phyloP scores from a whole-genome alignment of 2,888 invertebrate species.

The Brenthis hecate region DNA sequence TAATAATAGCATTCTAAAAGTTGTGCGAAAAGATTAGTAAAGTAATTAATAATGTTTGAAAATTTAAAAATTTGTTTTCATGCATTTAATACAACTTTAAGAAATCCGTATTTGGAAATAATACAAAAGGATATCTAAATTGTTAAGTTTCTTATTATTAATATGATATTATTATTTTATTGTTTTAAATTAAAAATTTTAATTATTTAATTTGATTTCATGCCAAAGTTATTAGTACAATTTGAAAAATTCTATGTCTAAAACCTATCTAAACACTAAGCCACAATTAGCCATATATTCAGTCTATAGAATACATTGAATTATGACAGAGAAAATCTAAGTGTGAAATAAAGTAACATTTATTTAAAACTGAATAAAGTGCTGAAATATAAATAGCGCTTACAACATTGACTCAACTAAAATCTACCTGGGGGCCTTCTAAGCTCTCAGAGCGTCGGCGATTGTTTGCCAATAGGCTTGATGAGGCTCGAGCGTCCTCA shows the following conservation, averaged over 20 bases:
- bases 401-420: constrained; percentile 44
- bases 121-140: no score
- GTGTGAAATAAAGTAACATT: constrained; percentile 3
- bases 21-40: constrained; percentile 1
- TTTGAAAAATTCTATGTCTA: background rate
- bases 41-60: background rate
- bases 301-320: constrained; percentile 11
- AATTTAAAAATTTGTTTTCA: no score
- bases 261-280: background rate
- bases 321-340: background rate
- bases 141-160: no score
- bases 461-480: constrained; percentile 74
- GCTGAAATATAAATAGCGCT: constrained; percentile 35
- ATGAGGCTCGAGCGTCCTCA: constrained; percentile 70
- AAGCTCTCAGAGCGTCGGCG: constrained; percentile 83
- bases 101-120: no score
- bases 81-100: no score
- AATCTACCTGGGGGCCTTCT: constrained; percentile 80
- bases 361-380: constrained; percentile 25
- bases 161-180: no score
- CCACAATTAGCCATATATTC: constrained; percentile 1
- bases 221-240: no score
- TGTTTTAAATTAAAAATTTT: no score
- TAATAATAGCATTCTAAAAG: constrained; percentile 1
- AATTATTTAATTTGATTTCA: no score